Conservation (phyloP, 2,797 vertebrate species). For the Pangasius krempfi region DNA sequence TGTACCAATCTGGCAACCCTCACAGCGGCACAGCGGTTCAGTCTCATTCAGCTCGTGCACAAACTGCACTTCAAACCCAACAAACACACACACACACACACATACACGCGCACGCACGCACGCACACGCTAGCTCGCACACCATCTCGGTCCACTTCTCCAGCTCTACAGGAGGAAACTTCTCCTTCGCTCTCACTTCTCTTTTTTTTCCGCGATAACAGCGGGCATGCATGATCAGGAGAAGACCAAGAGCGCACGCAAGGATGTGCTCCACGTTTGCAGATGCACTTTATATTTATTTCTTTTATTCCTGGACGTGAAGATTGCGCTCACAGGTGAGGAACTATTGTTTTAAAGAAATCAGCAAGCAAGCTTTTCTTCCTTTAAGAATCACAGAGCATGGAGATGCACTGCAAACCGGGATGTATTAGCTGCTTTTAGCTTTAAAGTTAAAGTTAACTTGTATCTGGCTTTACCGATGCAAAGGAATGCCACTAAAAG, state of each 20-base stretch:
- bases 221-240: conserved; percentile 72
- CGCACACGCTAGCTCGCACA: conserved; percentile 14
- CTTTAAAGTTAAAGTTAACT: conserved; percentile 33
- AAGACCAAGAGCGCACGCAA: conserved; percentile 65
- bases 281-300: conserved; percentile 84
- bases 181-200: background rate
- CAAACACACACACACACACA: background rate
- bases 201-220: conserved; percentile 46
- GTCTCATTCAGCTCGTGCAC: conserved; percentile 28
- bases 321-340: conserved; percentile 72
- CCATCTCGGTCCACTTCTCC: conserved; percentile 18
- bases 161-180: conserved; percentile 33
- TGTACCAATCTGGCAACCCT: conserved; percentile 25
- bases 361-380: background rate
- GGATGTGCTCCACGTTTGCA: conserved; percentile 65
- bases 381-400: background rate
- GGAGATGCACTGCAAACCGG: background rate
- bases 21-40: background rate
- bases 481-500: conserved; percentile 74
- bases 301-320: conserved; percentile 73
- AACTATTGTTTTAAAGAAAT: conserved; percentile 7
- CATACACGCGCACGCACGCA: conserved; percentile 31
- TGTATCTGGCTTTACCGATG: conserved; percentile 56
- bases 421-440: background rate
- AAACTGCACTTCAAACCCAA: conserved; percentile 28